Evolutionary conservation across 2,888 invertebrate genomes (phyloP).

Genomic region (Dasypogon diadema): DNA sequence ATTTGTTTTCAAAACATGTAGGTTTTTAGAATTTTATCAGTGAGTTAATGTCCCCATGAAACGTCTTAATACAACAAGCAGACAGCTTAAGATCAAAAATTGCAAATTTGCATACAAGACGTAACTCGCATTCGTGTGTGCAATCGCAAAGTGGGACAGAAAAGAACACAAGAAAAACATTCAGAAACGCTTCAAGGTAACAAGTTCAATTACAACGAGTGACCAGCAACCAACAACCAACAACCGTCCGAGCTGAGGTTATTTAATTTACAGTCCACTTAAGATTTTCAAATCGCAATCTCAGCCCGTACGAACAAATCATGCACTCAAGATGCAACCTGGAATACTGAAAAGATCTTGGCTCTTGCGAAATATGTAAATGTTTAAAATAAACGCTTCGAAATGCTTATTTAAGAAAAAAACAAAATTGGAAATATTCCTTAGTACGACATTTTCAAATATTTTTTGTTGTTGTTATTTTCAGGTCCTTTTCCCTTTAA

Average conservation of each 20-base stretch:
- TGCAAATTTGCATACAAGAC: background rate
- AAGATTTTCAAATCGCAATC: constrained; percentile 10
- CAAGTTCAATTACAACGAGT: constrained; percentile 55
- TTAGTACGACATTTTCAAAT: background rate
- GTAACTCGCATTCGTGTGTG: background rate
- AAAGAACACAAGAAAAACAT: background rate
- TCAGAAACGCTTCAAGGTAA: constrained; percentile 53
- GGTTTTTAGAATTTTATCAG: no score
- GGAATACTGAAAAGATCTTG: no score
- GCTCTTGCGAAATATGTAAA: no score
- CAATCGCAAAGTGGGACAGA: constrained; percentile 36
- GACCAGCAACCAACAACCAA: constrained; percentile 28
- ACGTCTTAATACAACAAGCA: no score
- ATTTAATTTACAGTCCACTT: constrained; percentile 53
- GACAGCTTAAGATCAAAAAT: no score
- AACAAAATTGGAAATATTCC: background rate
- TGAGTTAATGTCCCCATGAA: no score
- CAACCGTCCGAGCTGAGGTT: constrained; percentile 37
- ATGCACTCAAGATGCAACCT: constrained; percentile 22
- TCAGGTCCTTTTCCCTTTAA: constrained; percentile 85
- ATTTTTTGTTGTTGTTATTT: constrained; percentile 60
- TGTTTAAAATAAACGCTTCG: background rate
- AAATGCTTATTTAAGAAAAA: background rate
- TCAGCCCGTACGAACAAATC: background rate
- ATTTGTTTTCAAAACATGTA: no score